Base-by-base conservation (phyloP, 2,888 invertebrate species). In the Metopia argyrocephala region DNA sequence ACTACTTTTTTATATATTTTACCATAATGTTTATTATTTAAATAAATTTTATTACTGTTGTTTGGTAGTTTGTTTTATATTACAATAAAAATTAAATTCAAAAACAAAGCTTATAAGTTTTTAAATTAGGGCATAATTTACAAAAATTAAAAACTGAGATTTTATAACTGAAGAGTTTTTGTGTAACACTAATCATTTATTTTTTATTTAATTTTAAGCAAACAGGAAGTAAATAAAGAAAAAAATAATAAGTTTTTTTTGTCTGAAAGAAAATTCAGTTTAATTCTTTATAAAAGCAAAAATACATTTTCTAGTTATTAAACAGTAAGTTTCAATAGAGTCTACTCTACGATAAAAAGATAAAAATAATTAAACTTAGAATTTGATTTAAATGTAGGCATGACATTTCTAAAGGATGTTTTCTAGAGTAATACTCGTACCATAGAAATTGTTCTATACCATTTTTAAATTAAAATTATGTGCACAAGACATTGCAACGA, bases 401-500 rank as follows among this genome's bases (percentile, higher is more conserved):
- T 31, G 28, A 52, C 28, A n/a, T 23, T 61, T 64, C 23, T 56
- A 1, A 31, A 48, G 27, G 20, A 12, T 20, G 46, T 48, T 48
- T 48, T 5, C 18, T 48, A 48, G 6, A 38, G 38, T 38, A 38
- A 38, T 38, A 48, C 48, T 6, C 31, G 9, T 31, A 48, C 48
- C 20, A 38, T 48, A n/a, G 20, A 48, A 31, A 45, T 56, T 66
- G 9, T 31, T 31, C 66, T 31, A 31, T 50, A 50, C n/a, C 27
- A 2, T 48, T 23, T 7, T 25, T 46, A 23, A 61, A 61, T 15
- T 46, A 38, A 54, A 46, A 80, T 85, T 82, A 78, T 87, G 85
- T 88, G 89, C 89, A 89, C 89, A 86, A 86, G 84, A 86, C 89
- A 89, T 86, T 88, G 89, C 84, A 84, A 85, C 87, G 87, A 88